Evolutionary conservation across 2,113 vertebrate species (phyloP), one percentile per base, ranked within the genome.

Genomic region (Stegostoma tigrinum): DNA sequence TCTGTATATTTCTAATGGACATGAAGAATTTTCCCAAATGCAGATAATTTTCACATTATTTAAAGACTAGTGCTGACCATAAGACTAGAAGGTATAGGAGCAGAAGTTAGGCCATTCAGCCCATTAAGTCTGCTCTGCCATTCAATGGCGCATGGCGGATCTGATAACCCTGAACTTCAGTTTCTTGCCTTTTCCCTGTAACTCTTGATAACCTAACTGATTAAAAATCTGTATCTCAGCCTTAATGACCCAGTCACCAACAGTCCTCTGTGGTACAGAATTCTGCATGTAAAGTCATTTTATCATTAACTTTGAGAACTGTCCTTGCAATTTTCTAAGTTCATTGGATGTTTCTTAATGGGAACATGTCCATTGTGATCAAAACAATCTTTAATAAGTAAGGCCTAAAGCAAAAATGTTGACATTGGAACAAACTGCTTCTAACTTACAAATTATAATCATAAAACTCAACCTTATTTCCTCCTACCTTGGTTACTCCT

Each of bases 251-350:
- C 55, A 61, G 12, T 61, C 55, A 12, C 48, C 55, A 61, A 61
- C 6, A 61, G 12, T 61, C 12, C 55, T 61, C 55, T 61, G 55
- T 61, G 55, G 55, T 61, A 61, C 55, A 61, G 55, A 61, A 61
- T 61, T 61, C 55, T 61, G 23, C 64, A 66, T 90, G 30, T 95
- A 30, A 95, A 48, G 38, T 95, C 68, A 38, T 95, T 38, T 48
- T 72, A 27, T 95, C 67, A 95, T 70, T 70, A 94, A 94, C 67
- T 66, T 93, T 70, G 45, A 95, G 19, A 30, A 38, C 94, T 95
- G 94, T 72, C 66, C 94, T 95, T 95, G 24, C 66, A 70, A 72
- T 95, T 95, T 95, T 45, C 93, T 38, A 95, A 95, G 68, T 72
- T 70, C 45, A 75, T 67, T 30, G 45, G 42, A 72, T 72, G 94